Evolutionary conservation across 2,113 vertebrate genomes (phyloP).

Genomic region (Trochalopteron elliotii): DNA sequence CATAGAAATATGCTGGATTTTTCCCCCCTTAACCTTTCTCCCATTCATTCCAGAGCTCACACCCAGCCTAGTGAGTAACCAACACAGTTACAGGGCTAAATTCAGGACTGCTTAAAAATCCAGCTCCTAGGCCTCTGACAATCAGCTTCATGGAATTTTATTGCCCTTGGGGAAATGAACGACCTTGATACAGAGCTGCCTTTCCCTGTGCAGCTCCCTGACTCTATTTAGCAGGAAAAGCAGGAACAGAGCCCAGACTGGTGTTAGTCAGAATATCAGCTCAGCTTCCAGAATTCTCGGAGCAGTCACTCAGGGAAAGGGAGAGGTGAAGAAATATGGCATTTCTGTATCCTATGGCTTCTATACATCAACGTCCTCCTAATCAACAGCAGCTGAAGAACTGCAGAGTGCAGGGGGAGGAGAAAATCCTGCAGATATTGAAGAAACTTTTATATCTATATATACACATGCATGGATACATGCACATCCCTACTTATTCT

Average conservation of each 20-base stretch:
- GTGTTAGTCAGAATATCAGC: neutral
- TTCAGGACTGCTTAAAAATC: neutral
- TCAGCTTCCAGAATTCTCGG: neutral
- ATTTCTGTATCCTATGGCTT: neutral
- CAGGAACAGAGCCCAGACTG: neutral
- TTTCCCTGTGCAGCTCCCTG: neutral
- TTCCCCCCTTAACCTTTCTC: neutral
- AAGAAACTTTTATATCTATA: neutral
- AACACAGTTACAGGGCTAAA: neutral
- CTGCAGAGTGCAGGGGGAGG: neutral
- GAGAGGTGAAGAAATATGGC: neutral
- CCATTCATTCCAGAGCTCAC: neutral
- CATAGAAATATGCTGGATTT: accelerated
- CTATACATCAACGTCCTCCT: neutral
- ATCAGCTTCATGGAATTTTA: neutral
- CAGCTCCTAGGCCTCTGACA: neutral
- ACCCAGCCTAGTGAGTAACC: accelerated
- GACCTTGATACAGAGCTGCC: neutral
- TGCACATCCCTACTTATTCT: neutral
- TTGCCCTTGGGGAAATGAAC: neutral
- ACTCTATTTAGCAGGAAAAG: neutral
- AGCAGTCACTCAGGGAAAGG: neutral
- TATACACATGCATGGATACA: accelerated
- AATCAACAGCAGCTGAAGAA: neutral
- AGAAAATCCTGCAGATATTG: neutral